Percentiles rank a stretch among this genome's conserved stretches.
Conservation (phyloP, 2,113 vertebrate genomes). For the Hippocampus zosterae region DNA sequence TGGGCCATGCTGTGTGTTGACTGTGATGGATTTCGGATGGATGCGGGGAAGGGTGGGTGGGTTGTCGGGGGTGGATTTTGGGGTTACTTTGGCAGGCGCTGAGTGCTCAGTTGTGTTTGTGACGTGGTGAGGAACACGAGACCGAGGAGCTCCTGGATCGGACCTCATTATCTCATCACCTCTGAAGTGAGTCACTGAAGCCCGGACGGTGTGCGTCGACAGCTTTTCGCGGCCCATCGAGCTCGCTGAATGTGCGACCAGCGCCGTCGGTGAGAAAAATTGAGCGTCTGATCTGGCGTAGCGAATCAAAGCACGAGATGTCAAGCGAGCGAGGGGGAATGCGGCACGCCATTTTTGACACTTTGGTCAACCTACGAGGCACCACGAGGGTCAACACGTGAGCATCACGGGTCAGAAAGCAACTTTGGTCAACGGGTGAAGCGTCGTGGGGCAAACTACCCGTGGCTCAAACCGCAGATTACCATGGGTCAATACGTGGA, state of each 20-base stretch:
- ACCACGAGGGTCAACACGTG: neutral
- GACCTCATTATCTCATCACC: slow-evolving; percentile 57
- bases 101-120: slow-evolving; percentile 53
- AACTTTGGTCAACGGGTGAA: neutral
- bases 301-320: slow-evolving; percentile 1
- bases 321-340: neutral
- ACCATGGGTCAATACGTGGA: neutral
- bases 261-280: slow-evolving; percentile 2
- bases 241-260: neutral
- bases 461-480: neutral
- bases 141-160: slow-evolving; percentile 32
- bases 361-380: neutral
- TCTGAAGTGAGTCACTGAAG: slow-evolving; percentile 53
- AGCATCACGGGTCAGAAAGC: neutral
- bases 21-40: slow-evolving; percentile 28
- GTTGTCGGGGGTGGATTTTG: slow-evolving; percentile 3
- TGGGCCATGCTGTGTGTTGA: slow-evolving; percentile 19
- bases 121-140: slow-evolving; percentile 34
- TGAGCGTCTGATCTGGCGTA: neutral
- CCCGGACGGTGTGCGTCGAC: neutral
- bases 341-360: slow-evolving; percentile 1
- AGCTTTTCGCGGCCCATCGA: neutral
- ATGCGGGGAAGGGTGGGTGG: neutral
- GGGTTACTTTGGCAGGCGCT: slow-evolving; percentile 28
- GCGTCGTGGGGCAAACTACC: neutral